phyloP scores from a whole-genome alignment of 2,888 invertebrate species.

The Aromia moschata region DNA sequence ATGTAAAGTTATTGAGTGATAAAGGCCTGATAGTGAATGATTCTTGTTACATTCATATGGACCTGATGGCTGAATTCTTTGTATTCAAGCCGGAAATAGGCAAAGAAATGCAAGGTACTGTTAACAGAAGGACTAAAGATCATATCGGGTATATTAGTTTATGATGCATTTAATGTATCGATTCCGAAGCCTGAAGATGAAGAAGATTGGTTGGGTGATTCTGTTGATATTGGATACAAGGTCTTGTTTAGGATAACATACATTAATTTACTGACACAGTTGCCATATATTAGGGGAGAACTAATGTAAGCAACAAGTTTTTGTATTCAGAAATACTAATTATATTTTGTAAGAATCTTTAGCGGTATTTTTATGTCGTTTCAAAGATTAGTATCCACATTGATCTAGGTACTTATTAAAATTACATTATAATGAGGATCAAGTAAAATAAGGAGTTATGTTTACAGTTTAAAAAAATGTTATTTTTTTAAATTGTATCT shows the following conservation, averaged over 20 bases:
- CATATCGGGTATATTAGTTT: conserved; percentile 76
- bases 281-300: conserved; percentile 73
- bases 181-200: conserved; percentile 67
- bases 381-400: too few relatives aligned
- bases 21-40: conserved; percentile 71
- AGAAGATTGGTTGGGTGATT: conserved; percentile 68
- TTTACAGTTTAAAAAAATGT: too few relatives aligned
- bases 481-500: too few relatives aligned
- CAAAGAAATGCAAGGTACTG: conserved; percentile 69
- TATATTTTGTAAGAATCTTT: too few relatives aligned
- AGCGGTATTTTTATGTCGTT: too few relatives aligned
- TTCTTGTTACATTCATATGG: conserved; percentile 71
- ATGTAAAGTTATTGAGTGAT: conserved; percentile 69
- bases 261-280: conserved; percentile 67
- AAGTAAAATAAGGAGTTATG: too few relatives aligned
- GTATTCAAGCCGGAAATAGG: conserved; percentile 73
- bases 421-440: too few relatives aligned
- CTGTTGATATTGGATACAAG: conserved; percentile 69
- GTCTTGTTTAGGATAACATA: conserved; percentile 69
- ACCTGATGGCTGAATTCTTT: conserved; percentile 76
- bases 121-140: conserved; percentile 73
- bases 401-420: too few relatives aligned
- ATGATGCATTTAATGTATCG: conserved; percentile 76
- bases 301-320: conserved; percentile 65
- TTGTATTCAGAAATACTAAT: too few relatives aligned